phyloP scores from a whole-genome alignment of 2,113 vertebrate genomes.

The Gobio gobio region DNA sequence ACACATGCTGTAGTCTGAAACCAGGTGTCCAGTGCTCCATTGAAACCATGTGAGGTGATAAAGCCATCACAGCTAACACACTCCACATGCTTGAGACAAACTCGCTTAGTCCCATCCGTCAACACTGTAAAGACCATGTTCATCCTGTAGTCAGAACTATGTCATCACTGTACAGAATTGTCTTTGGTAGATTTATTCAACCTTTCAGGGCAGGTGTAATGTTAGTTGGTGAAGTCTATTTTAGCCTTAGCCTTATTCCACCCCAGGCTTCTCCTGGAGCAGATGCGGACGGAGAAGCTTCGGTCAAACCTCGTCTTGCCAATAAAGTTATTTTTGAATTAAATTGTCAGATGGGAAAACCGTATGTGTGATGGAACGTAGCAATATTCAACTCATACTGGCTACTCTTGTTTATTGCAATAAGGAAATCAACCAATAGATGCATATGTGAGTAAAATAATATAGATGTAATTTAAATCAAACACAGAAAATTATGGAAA shows the following conservation, averaged over 20 bases:
- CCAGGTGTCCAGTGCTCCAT: not conserved
- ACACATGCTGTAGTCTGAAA: constrained; percentile 28
- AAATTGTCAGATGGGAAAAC: constrained; percentile 73
- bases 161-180: constrained; percentile 69
- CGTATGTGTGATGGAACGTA: constrained; percentile 78
- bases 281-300: constrained; percentile 69
- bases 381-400: constrained; percentile 83
- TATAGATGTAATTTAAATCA: constrained; percentile 82
- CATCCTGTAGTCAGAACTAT: constrained; percentile 66
- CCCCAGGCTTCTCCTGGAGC: constrained; percentile 70
- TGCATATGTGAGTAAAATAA: constrained; percentile 80
- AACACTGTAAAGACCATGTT: constrained; percentile 58
- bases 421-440: constrained; percentile 81
- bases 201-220: constrained; percentile 75
- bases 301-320: constrained; percentile 78
- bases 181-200: constrained; percentile 70
- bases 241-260: constrained; percentile 81
- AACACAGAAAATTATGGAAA: constrained; percentile 75
- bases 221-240: constrained; percentile 79
- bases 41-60: not conserved
- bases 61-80: constrained; percentile 38
- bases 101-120: constrained; percentile 40
- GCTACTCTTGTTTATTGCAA: constrained; percentile 84
- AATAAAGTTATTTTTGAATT: constrained; percentile 81
- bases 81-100: constrained; percentile 20